A percentile compares a stretch with the other conserved stretches of the same genome.
Conservation (phyloP, 2,888 invertebrate species). For the Alitta virens region DNA sequence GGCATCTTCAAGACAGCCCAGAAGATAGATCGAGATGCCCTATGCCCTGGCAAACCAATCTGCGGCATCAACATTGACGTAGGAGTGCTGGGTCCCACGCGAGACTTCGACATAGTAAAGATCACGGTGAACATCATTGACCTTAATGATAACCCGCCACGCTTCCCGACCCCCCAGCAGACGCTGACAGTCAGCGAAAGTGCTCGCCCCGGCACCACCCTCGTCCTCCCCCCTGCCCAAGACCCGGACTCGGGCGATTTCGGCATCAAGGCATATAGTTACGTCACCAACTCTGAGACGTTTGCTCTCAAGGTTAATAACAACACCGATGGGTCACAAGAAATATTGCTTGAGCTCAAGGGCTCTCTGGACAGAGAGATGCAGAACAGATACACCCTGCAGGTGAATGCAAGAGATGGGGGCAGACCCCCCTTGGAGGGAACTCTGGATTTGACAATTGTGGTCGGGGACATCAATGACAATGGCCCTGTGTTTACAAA, state of each 20-base stretch:
- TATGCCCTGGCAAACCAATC: neutral
- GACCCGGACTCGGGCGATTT: slow-evolving; percentile 27
- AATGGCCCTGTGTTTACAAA: slow-evolving; percentile 22
- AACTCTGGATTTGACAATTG: slow-evolving; percentile 17
- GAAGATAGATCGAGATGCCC: neutral
- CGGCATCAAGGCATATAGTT: slow-evolving; percentile 24
- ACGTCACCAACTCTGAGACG: slow-evolving; percentile 11
- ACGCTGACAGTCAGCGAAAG: slow-evolving; percentile 16
- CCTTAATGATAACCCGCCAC: slow-evolving; percentile 31
- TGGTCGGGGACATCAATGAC: slow-evolving; percentile 23
- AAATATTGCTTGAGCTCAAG: slow-evolving; percentile 27
- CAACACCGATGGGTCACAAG: slow-evolving; percentile 24
- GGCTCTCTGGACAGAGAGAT: slow-evolving; percentile 38
- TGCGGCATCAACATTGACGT: neutral
- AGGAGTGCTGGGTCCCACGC: neutral
- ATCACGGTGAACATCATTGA: slow-evolving; percentile 13
- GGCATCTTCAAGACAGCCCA: slow-evolving; percentile 10
- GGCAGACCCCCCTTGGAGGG: slow-evolving; percentile 20
- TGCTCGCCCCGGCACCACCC: slow-evolving; percentile 19
- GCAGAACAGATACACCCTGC: slow-evolving; percentile 18
- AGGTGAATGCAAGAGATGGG: slow-evolving; percentile 22
- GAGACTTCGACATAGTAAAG: neutral
- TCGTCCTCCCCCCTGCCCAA: slow-evolving; percentile 26
- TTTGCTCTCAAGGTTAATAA: slow-evolving; percentile 6
- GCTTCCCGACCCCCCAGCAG: slow-evolving; percentile 18